Evolutionary conservation across 2,888 invertebrate genomes (phyloP).

Genomic region (Gisinianus flammeolus): DNA sequence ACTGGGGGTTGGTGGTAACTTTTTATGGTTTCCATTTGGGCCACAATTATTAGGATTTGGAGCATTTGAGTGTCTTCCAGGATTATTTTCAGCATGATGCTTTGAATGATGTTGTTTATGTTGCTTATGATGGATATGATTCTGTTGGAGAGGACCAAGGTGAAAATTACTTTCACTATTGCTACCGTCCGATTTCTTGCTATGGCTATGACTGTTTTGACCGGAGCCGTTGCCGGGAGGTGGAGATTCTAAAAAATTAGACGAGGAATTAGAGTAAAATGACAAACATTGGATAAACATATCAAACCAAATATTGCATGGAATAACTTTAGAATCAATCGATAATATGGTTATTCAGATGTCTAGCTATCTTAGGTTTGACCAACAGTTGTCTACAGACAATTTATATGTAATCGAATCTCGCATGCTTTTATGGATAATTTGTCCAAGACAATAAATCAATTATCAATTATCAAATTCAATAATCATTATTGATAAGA

Average conservation of each 20-base stretch:
- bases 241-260: conserved; percentile 62
- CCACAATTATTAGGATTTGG: conserved; percentile 68
- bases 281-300: too few relatives aligned
- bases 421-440: too few relatives aligned
- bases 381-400: too few relatives aligned
- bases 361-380: too few relatives aligned
- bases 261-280: too few relatives aligned
- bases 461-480: background rate
- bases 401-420: too few relatives aligned
- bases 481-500: background rate
- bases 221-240: conserved; percentile 60
- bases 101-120: conserved; percentile 42
- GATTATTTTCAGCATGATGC: conserved; percentile 33
- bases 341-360: too few relatives aligned
- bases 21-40: conserved; percentile 64
- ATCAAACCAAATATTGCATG: background rate
- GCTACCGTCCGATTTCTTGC: conserved; percentile 24
- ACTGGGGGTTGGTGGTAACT: conserved; percentile 61
- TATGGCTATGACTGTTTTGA: conserved; percentile 12
- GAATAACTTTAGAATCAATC: background rate
- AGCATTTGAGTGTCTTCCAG: conserved; percentile 65
- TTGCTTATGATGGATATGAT: conserved; percentile 23
- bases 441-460: too few relatives aligned
- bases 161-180: conserved; percentile 19
- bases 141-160: background rate